Evolutionary conservation across 2,113 vertebrate genomes (phyloP), one percentile per base, ranked within the genome.

Genomic region (Nematolebias whitei): DNA sequence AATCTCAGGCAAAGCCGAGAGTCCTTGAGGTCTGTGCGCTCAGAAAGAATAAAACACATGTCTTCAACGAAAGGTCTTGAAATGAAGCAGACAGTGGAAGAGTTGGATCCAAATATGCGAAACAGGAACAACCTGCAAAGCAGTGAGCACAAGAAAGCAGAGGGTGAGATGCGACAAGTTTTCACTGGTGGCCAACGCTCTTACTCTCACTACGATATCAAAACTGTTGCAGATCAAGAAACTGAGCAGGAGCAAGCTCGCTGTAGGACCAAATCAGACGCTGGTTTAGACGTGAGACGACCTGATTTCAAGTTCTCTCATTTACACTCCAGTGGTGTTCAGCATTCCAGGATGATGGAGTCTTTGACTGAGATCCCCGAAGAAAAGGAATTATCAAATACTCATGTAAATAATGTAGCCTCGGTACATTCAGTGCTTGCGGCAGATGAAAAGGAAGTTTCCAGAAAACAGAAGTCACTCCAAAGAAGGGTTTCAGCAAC

Each of bases 361-460:
- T 96, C 94, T 2, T 69, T 98, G 69, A 91, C 90, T 19, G 94
- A 93, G 66, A 92, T 97, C n/a, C 91, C 94, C 20, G 96, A 97
- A 50, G 96, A 95, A 78, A 96, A 92, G 68, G 95, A 97, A 75
- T 89, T 14, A 78, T 94, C 91, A 63, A 93, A 92, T 35, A 88
- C 88, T 70, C 92, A 90, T 58, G 92, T 90, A 71, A 94, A 92
- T 72, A 93, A 87, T 67, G 43, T 39, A 0, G 71, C 71, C 10
- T 18, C 26, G 3, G 15, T 23, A 3, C 11, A 74, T 7, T 18
- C 26, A 4, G 13, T 29, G 2, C 11, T 64, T 14, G 64, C 50
- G 39, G 55, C 62, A 0, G n/a, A 29, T 41, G 4, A 15, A 10
- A 61, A 59, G 19, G 50, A 74, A 20, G 11, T n/a, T 20, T 2